Evolutionary conservation across 2,113 vertebrate species (phyloP).

Genomic region (Balaeniceps rex): DNA sequence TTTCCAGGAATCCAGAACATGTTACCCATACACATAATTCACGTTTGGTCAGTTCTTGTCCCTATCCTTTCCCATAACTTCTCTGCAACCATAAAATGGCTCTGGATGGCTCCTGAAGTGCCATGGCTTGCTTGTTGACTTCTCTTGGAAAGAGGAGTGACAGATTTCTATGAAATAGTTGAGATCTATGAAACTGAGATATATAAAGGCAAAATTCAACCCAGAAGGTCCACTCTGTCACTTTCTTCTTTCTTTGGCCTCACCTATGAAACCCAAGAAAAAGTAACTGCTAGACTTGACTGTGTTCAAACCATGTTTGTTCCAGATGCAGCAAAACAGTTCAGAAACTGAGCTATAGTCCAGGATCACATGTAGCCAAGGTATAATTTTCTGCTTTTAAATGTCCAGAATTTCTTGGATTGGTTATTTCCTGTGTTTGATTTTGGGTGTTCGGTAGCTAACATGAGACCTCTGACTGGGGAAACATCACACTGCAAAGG

Average conservation of each 20-base stretch:
- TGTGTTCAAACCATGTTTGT: neutral
- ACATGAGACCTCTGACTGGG: neutral
- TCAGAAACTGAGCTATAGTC: neutral
- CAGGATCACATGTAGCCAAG: neutral
- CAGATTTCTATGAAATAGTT: neutral
- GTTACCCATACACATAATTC: neutral
- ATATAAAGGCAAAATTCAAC: neutral
- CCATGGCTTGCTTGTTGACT: neutral
- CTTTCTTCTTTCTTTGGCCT: neutral
- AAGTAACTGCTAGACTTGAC: neutral
- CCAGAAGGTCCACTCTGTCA: neutral
- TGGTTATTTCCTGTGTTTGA: constrained; percentile 4
- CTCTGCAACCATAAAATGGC: neutral
- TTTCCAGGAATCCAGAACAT: neutral
- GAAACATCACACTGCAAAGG: neutral
- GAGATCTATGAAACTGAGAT: neutral
- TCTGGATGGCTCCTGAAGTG: neutral
- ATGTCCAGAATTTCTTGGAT: neutral
- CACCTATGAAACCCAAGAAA: neutral
- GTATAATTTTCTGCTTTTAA: neutral
- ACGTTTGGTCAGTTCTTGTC: neutral
- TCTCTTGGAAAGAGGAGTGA: neutral
- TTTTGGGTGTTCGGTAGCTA: neutral
- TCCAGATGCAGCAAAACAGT: neutral
- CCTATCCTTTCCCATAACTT: neutral